phyloP scores from a whole-genome alignment of 2,113 vertebrate species.

The Mugil cephalus region DNA sequence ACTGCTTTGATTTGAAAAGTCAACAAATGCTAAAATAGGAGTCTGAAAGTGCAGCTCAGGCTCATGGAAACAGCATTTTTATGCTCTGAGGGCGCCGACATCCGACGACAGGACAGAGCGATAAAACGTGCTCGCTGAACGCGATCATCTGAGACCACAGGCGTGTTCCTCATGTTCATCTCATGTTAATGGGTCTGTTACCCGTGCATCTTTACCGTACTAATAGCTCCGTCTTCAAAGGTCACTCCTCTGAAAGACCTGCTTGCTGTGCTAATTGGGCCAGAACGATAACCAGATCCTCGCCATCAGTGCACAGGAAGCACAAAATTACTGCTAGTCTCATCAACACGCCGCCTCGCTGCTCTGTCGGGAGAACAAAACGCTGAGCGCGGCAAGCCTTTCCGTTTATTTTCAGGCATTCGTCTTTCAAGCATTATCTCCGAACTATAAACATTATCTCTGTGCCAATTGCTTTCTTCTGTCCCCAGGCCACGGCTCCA shows the following conservation, averaged over 20 bases:
- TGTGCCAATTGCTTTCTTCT: constrained; percentile 32
- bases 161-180: constrained; percentile 15
- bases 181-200: constrained; percentile 28
- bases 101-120: neutral
- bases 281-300: constrained; percentile 56
- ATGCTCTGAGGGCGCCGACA: neutral
- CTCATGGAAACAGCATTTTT: neutral
- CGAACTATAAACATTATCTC: constrained; percentile 40
- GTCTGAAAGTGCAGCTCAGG: neutral
- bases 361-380: constrained; percentile 29
- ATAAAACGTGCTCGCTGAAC: constrained; percentile 7
- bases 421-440: constrained; percentile 34
- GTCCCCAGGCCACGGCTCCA: constrained; percentile 44
- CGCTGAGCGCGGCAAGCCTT: constrained; percentile 1
- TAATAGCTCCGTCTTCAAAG: constrained; percentile 58
- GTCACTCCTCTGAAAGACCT: constrained; percentile 51
- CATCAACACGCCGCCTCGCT: constrained; percentile 37
- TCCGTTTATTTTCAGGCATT: constrained; percentile 38
- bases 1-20: constrained; percentile 34
- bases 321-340: constrained; percentile 41
- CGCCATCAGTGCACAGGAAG: constrained; percentile 50
- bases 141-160: neutral
- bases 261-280: constrained; percentile 55
- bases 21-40: constrained; percentile 23
- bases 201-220: constrained; percentile 9